Conservation (phyloP, 2,888 invertebrate genomes). For the Sesia apiformis region DNA sequence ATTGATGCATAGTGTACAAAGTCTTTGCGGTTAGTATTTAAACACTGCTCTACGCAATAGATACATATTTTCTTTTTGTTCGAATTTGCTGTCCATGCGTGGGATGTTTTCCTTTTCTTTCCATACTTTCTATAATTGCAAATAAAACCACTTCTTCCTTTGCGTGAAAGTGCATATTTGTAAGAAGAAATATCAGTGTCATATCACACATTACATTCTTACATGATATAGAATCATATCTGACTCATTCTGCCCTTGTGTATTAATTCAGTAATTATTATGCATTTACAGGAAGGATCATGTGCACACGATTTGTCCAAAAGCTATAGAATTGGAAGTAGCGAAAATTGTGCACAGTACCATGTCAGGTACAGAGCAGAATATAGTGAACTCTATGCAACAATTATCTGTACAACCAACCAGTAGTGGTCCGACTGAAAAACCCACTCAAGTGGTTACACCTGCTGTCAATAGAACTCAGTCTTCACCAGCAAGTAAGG, state of each 20-base stretch:
- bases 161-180: too few species aligned
- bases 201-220: too few species aligned
- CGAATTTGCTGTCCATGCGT: conserved; percentile 47
- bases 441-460: conserved; percentile 68
- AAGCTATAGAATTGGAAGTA: conserved; percentile 32
- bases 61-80: conserved; percentile 18
- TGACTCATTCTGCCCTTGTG: too few species aligned
- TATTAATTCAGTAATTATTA: conserved; percentile 4
- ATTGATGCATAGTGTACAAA: too few species aligned
- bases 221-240: too few species aligned
- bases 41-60: background rate
- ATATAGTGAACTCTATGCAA: conserved; percentile 68
- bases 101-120: conserved; percentile 42
- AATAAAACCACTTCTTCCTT: too few species aligned
- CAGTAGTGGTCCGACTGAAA: conserved; percentile 59
- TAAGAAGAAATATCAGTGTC: too few species aligned
- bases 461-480: conserved; percentile 67
- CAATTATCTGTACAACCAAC: conserved; percentile 67
- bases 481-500: conserved; percentile 38
- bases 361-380: conserved; percentile 72
- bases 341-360: conserved; percentile 46
- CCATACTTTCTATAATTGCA: conserved; percentile 4
- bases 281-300: conserved; percentile 47
- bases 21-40: background rate
- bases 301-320: conserved; percentile 36